A percentile compares a stretch with the other conserved stretches of the same genome.
Conservation (phyloP, 2,113 vertebrate genomes). For the Etia nguti region DNA sequence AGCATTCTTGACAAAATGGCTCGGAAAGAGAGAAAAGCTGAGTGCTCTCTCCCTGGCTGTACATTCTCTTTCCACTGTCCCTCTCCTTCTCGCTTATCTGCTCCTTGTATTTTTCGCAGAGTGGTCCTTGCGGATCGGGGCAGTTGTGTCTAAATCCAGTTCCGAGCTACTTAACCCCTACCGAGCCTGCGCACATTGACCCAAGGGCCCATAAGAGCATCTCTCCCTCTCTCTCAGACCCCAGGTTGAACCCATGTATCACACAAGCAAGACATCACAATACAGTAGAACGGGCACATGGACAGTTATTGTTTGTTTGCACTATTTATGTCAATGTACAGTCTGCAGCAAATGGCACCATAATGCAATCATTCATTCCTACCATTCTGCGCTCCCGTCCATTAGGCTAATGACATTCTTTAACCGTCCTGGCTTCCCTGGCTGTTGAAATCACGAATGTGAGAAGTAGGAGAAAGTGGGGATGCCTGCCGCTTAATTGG, state of each 20-base stretch:
- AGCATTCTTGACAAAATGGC: conserved; percentile 51
- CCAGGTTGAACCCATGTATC: conserved; percentile 43
- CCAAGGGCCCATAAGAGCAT: conserved; percentile 15
- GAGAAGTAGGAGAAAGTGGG: conserved; percentile 27
- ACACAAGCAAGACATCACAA: conserved; percentile 34
- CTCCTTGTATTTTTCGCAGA: conserved; percentile 33
- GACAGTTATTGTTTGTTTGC: conserved; percentile 62
- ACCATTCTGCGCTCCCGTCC: conserved; percentile 35
- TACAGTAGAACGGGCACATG: conserved; percentile 20
- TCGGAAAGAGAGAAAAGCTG: conserved; percentile 31
- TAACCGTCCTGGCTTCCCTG: conserved; percentile 11
- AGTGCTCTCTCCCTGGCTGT: conserved; percentile 18
- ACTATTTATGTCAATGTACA: conserved; percentile 57
- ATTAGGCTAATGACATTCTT: conserved; percentile 56
- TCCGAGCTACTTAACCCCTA: conserved; percentile 41
- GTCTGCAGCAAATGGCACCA: conserved; percentile 45
- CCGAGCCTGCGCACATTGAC: not conserved
- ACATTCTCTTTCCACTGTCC: not conserved
- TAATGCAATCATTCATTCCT: conserved; percentile 61
- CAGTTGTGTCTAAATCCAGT: conserved; percentile 53
- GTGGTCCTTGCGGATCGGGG: conserved; percentile 29
- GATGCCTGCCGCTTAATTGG: conserved; percentile 14
- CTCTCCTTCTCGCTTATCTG: conserved; percentile 27
- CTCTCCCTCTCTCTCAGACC: conserved; percentile 28
- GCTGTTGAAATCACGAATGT: conserved; percentile 34